These are phyloP conservation scores for Cinara cedri DNA, from an alignment of 2,888 invertebrate species.

Conservation along the genomic window DNA sequence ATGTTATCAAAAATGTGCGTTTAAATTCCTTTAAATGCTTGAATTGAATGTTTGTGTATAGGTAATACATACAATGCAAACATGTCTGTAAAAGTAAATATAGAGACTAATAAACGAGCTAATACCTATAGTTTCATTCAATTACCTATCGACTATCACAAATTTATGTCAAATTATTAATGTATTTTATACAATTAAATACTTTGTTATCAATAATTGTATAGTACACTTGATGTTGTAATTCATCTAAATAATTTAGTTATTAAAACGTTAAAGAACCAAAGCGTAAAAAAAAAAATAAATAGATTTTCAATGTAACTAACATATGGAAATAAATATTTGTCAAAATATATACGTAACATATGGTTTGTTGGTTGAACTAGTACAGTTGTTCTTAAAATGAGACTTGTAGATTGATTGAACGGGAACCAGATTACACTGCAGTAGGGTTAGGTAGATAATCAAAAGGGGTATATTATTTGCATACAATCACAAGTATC, in stretches of 20 bases:
- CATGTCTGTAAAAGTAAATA: neutral
- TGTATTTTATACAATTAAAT: neutral
- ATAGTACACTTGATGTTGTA: neutral
- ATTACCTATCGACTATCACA: neutral
- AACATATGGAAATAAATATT: slow-evolving; percentile 15
- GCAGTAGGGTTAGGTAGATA: neutral
- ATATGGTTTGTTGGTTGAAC: neutral
- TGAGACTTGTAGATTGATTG: neutral
- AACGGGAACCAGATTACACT: neutral
- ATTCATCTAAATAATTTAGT: no score
- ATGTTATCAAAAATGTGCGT: neutral
- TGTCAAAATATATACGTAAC: neutral
- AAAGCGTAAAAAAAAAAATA: neutral
- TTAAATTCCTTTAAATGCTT: neutral
- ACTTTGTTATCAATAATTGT: neutral
- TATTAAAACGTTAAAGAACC: neutral
- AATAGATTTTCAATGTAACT: neutral
- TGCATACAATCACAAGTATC: neutral
- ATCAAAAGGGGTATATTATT: neutral
- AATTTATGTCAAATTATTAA: neutral
- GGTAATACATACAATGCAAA: neutral
- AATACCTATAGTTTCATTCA: neutral
- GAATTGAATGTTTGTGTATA: neutral
- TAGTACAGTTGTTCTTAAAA: neutral
- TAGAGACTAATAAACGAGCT: neutral